Conservation (phyloP, 2,888 invertebrate genomes). For the Heliconius ismenius region DNA sequence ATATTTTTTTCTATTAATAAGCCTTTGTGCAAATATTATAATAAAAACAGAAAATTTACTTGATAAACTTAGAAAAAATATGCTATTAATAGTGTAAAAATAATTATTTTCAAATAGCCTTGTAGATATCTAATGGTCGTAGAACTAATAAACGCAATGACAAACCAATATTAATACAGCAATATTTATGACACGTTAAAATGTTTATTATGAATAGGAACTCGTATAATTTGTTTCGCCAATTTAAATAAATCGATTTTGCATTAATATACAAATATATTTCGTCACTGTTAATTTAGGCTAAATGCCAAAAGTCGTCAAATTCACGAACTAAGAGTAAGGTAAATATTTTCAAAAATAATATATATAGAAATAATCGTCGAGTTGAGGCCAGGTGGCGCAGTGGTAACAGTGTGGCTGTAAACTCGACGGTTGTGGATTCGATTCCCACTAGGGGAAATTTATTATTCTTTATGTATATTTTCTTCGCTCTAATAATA, state of each 20-base stretch:
- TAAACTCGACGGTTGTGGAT: background rate
- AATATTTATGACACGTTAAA: slow-evolving; percentile 13
- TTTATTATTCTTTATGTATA: background rate
- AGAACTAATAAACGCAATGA: background rate
- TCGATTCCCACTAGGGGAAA: background rate
- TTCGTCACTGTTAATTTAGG: slow-evolving; percentile 13
- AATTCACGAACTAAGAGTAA: background rate
- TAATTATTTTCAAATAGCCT: background rate
- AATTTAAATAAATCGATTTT: slow-evolving; percentile 22
- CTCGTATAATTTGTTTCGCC: slow-evolving; percentile 4
- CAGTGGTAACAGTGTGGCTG: background rate
- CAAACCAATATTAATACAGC: background rate
- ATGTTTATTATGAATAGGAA: slow-evolving; percentile 9
- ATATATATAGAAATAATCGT: no score
- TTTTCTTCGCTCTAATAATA: background rate
- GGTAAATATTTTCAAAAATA: background rate
- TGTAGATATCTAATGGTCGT: background rate
- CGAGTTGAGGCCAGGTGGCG: background rate
- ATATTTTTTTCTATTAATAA: no score
- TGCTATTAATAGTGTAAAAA: no score
- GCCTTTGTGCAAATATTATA: no score
- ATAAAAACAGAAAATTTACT: no score
- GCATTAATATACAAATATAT: background rate
- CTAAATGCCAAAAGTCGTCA: slow-evolving; percentile 11
- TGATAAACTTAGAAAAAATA: no score